A percentile compares a stretch with the other conserved stretches of the same genome.
Evolutionary conservation across 1,140 invertebrate genomes (phyloP).

Genomic region (Pseudachorutes palmiensis): DNA sequence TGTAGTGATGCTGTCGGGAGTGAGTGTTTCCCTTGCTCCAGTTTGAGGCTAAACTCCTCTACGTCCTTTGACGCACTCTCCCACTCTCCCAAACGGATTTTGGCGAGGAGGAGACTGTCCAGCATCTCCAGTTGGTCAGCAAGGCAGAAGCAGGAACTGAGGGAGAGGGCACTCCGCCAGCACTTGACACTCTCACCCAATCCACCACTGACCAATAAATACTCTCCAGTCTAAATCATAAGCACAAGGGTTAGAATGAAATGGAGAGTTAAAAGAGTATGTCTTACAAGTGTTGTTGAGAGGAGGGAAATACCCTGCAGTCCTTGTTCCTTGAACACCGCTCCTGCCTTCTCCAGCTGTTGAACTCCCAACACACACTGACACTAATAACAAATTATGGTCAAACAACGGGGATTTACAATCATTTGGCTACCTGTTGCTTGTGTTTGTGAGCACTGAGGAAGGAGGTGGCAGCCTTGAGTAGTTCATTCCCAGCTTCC

Average conservation of each 20-base stretch:
- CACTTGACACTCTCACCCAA: constrained; percentile 31
- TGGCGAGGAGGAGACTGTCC: constrained; percentile 24
- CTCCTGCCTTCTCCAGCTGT: constrained; percentile 18
- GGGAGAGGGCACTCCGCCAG: constrained; percentile 21
- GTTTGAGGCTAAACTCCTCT: constrained; percentile 13
- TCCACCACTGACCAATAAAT: constrained; percentile 11
- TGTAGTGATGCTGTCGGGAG: constrained; percentile 2
- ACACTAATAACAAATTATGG: no score
- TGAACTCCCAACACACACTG: constrained; percentile 23
- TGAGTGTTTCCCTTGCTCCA: constrained; percentile 9
- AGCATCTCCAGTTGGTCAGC: constrained; percentile 25
- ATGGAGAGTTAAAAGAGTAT: not conserved
- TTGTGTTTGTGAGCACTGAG: no score
- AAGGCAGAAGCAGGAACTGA: constrained; percentile 19
- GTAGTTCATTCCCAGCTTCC: constrained; percentile 26
- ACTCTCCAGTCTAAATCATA: constrained; percentile 21
- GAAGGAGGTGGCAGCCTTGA: constrained; percentile 24
- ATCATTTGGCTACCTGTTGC: no score
- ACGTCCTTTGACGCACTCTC: constrained; percentile 31
- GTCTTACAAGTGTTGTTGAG: constrained; percentile 5
- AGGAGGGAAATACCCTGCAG: constrained; percentile 14
- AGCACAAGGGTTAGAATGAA: not conserved
- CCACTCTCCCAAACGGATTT: constrained; percentile 28
- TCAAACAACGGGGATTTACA: no score
- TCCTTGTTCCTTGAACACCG: constrained; percentile 21